Evolutionary conservation across 2,113 vertebrate species (phyloP).

Genomic region (Sorex araneus): DNA sequence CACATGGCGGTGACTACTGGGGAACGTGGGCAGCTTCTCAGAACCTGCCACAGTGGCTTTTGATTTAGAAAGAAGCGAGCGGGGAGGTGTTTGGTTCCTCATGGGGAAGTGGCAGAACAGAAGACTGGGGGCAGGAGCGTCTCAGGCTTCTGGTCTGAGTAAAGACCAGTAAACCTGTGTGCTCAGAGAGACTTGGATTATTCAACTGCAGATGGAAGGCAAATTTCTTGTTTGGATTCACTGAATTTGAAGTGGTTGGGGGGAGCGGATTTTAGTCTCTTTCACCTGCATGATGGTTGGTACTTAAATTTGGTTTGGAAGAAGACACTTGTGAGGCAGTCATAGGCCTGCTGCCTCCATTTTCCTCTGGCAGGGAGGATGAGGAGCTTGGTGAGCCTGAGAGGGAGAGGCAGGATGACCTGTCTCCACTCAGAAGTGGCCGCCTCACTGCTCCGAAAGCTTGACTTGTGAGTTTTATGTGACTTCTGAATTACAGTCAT

Average conservation of each 20-base stretch:
- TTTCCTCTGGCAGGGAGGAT: no score
- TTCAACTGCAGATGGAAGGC: background rate
- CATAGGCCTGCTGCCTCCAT: no score
- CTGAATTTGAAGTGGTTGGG: background rate
- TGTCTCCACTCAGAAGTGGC: no score
- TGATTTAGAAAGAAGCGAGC: background rate
- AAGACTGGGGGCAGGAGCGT: background rate
- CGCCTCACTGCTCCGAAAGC: no score
- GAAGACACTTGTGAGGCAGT: background rate
- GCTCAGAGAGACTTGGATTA: background rate
- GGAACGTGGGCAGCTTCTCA: background rate
- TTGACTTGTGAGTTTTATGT: no score
- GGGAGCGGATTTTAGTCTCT: background rate
- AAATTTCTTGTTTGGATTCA: no score
- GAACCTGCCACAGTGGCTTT: background rate
- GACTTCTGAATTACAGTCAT: no score
- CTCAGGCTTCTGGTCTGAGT: background rate
- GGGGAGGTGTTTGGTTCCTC: background rate
- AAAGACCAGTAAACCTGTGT: background rate
- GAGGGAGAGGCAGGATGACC: no score
- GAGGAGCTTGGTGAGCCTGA: no score
- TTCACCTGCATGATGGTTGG: background rate
- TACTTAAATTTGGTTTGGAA: slow-evolving; percentile 26
- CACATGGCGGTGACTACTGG: background rate
- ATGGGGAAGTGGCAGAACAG: background rate